Base-by-base conservation (phyloP, 2,888 invertebrate species). In the Podabrus alpinus region DNA sequence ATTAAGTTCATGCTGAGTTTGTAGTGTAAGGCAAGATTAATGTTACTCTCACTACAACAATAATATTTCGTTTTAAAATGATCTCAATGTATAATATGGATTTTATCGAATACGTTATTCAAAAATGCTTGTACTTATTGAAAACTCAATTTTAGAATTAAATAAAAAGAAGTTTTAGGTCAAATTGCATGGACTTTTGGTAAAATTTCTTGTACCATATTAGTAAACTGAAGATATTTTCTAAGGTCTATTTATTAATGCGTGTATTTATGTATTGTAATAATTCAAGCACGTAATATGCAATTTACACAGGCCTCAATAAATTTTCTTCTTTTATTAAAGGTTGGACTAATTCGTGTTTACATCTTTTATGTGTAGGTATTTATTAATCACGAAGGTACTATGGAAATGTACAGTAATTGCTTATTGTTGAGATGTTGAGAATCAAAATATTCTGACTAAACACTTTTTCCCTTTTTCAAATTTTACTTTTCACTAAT, bases 21-120 rank as follows among this genome's bases (percentile, higher is more conserved):
- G 45, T 45, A 45, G 45, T 45, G 45, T n/a, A 45, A 45, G 9
- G 7, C 45, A 45, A 45, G 45, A 45, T 45, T 45, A 45, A 45
- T 45, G n/a, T 45, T 45, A 45, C n/a, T n/a, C 45, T 45, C 45
- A 45, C 45, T 45, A 45, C 45, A 45, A 45, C 45, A n/a, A 45
- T n/a, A n/a, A n/a, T n/a, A n/a, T 45, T 45, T 29, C 24, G 15
- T 24, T 70, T 70, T 64, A 59, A 68, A 68, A n/a, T 45, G 68
- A 73, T 73, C 69, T 73, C 66, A 60, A 66, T 21, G 66, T 66
- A 24, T 59, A 62, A 15, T 66, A 24, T 15, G 66, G 66, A 66
- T 66, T 66, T 66, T 62, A 17, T 62, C 62, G 21, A 66, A 15
- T 17, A 15, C 16, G 13, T 62, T 66, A 66, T 45, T 45, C n/a